Base-by-base conservation (phyloP, 2,113 vertebrate genomes). In the Gnathonemus echidnorhynchus region DNA sequence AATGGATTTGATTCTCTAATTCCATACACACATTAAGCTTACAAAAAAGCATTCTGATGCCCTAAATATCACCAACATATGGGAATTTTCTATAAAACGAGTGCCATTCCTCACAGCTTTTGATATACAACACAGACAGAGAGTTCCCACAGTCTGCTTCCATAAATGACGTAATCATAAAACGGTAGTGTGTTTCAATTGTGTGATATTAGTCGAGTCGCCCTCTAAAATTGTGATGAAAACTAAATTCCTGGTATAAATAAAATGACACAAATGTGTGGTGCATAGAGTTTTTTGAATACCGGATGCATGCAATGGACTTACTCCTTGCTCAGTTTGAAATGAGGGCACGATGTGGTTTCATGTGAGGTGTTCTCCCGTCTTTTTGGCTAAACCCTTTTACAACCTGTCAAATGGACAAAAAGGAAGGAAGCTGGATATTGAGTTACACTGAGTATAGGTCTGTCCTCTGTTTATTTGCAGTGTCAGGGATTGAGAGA, bases 401-500 rank as follows among this genome's bases (percentile, higher is more conserved):
- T 94, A 92, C 92, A 94, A 94, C 93, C 93, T 95, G 95, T 96
- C 95, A 96, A 85, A 85, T 24, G 94, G 93, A 95, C 94, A 96
- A 96, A 96, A 94, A 90, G 85, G 93, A 95, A 96, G 96, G 96
- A 96, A 96, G 96, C 92, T 86, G 93, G 94, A 94, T 95, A 96
- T 96, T 95, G 94, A 95, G 95, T 96, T 96, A 94, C 95, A 31
- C 70, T 10, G 92, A 88, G 88, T 94, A 91, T 93, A 92, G 92
- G 93, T 95, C 92, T 93, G 93, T 88, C 88, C 90, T 88, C 91
- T 96, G 96, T 96, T 96, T 96, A 95, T 96, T 96, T 96, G 95
- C 95, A 95, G 94, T 96, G 96, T 96, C 96, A 96, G 94, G 95
- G 93, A 95, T 95, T 95, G 95, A 96, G 96, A 96, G 95, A 96